A percentile compares a stretch with the other conserved stretches of the same genome.
phyloP scores from a whole-genome alignment of 2,888 invertebrate genomes.

The Tachina lurida region DNA sequence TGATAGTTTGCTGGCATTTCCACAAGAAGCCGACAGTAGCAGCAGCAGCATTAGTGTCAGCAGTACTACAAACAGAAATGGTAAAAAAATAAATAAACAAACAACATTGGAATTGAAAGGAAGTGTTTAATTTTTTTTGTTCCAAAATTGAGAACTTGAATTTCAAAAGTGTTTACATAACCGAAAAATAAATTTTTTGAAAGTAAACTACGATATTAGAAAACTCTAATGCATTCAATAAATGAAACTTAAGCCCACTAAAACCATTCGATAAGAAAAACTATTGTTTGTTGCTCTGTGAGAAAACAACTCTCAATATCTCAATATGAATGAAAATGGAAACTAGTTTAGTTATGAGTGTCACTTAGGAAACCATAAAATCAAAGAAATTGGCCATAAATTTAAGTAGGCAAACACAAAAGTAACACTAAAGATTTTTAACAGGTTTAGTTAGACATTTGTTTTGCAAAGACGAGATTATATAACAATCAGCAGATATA shows the following conservation, averaged over 20 bases:
- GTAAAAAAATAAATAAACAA: conserved; percentile 30
- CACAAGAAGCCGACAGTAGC: conserved; percentile 47
- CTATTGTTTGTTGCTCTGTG: background rate
- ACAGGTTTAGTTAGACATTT: conserved; percentile 51
- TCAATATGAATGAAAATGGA: background rate
- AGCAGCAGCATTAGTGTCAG: conserved; percentile 7
- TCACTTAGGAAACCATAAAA: conserved; percentile 41
- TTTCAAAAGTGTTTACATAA: conserved; percentile 41
- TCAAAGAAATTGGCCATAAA: conserved; percentile 40
- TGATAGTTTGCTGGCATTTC: conserved; percentile 72
- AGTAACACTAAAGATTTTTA: background rate
- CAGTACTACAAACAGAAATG: conserved; percentile 35
- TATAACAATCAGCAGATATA: background rate
- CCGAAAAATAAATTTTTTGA: background rate
- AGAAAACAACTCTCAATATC: background rate
- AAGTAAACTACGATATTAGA: conserved; percentile 2
- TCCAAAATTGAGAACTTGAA: conserved; percentile 47
- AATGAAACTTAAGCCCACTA: conserved; percentile 2
- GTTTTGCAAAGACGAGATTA: background rate
- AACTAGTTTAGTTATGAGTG: conserved; percentile 45
- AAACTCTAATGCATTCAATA: conserved; percentile 11
- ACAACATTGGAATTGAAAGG: conserved; percentile 26
- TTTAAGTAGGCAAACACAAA: conserved; percentile 9
- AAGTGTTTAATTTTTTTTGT: conserved; percentile 24
- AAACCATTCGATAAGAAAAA: conserved; percentile 22